Conservation (phyloP, 2,888 invertebrate genomes). For the Clunio marinus region DNA sequence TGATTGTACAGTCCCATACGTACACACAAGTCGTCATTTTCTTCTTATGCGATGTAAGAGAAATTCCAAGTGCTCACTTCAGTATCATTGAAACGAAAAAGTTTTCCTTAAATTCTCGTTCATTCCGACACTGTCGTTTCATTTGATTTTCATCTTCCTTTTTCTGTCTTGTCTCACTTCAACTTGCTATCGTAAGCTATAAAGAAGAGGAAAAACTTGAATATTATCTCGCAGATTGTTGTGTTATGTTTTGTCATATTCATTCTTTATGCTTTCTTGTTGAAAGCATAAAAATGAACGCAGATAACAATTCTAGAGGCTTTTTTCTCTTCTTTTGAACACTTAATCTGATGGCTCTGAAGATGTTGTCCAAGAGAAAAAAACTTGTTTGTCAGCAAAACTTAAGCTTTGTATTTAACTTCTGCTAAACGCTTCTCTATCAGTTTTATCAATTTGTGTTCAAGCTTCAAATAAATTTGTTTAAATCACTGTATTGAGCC, state of each 20-base stretch:
- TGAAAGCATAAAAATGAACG: not conserved
- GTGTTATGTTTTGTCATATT: constrained; percentile 36
- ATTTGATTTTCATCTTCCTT: not conserved
- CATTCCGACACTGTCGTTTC: constrained; percentile 6
- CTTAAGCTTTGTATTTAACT: not conserved
- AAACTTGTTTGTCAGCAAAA: not conserved
- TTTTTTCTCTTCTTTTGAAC: not conserved
- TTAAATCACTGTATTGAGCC: not conserved
- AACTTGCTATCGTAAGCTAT: not conserved
- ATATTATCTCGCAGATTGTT: not conserved
- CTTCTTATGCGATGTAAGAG: no score
- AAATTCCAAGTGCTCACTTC: no score
- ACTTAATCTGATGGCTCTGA: not conserved
- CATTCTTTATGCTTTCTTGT: constrained; percentile 34
- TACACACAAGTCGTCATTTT: not conserved
- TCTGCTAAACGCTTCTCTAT: not conserved
- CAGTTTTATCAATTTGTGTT: not conserved
- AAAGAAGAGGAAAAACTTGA: not conserved
- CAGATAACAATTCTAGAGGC: constrained; percentile 9
- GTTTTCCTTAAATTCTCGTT: no score
- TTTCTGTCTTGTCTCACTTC: not conserved
- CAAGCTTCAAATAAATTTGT: not conserved
- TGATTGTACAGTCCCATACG: not conserved
- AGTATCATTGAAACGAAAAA: no score
- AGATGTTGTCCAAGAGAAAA: not conserved